phyloP scores from a whole-genome alignment of 2,113 vertebrate genomes.

The Platichthys stellatus region DNA sequence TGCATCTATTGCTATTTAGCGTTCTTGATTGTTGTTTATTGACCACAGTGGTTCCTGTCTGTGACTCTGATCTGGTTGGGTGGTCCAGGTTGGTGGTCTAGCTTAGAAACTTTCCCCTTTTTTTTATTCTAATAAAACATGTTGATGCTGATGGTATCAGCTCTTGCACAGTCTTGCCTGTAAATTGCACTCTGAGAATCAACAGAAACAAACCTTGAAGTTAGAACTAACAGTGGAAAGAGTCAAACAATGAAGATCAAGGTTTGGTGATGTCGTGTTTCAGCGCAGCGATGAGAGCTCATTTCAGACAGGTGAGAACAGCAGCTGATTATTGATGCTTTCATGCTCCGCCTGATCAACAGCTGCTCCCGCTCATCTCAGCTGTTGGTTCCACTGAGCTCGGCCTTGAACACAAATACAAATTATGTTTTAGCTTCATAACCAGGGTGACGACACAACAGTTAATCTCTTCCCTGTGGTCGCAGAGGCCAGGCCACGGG shows the following conservation, averaged over 20 bases:
- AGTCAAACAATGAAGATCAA: slow-evolving; percentile 12
- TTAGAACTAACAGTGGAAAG: slow-evolving; percentile 18
- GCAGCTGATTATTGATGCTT: slow-evolving; percentile 32
- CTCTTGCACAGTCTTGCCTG: neutral
- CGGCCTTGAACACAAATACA: slow-evolving; percentile 51
- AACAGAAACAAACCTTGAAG: neutral
- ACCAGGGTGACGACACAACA: slow-evolving; percentile 41
- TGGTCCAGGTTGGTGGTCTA: slow-evolving; percentile 72
- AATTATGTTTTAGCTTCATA: slow-evolving; percentile 46
- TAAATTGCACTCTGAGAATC: slow-evolving; percentile 8
- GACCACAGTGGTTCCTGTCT: slow-evolving; percentile 34
- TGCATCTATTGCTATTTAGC: slow-evolving; percentile 2
- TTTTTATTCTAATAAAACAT: slow-evolving; percentile 41
- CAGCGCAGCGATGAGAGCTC: neutral
- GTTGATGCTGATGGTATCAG: slow-evolving; percentile 23
- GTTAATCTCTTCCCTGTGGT: slow-evolving; percentile 30
- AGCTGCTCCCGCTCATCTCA: slow-evolving; percentile 51
- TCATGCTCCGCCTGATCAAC: slow-evolving; percentile 19
- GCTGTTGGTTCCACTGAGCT: slow-evolving; percentile 10
- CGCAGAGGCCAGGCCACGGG: slow-evolving; percentile 7
- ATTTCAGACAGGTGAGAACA: slow-evolving; percentile 32
- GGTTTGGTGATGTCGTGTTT: slow-evolving; percentile 4
- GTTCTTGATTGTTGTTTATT: slow-evolving; percentile 42
- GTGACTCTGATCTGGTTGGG: slow-evolving; percentile 67
- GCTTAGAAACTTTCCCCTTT: slow-evolving; percentile 24